These are phyloP conservation scores for Liparis tanakae DNA, from an alignment of 2,797 vertebrate genomes.

Conservation along the genomic window DNA sequence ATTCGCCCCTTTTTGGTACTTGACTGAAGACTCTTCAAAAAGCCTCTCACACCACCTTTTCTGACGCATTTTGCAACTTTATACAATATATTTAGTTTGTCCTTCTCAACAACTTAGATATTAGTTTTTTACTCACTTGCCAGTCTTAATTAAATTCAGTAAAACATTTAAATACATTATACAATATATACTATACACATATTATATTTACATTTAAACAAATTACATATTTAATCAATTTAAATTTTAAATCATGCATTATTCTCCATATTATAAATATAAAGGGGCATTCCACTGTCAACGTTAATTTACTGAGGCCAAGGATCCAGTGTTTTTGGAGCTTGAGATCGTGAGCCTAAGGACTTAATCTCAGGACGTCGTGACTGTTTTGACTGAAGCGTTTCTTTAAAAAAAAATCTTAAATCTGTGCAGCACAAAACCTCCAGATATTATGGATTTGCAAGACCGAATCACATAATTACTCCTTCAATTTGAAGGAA, in stretches of 20 bases:
- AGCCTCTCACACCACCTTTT: background rate
- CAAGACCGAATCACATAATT: background rate
- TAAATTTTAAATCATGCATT: background rate
- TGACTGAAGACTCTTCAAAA: constrained; percentile 16
- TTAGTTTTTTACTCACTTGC: background rate
- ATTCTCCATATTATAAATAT: background rate
- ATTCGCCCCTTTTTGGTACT: constrained; percentile 7
- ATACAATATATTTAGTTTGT: background rate
- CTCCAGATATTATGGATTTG: background rate
- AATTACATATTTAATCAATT: background rate
- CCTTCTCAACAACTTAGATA: background rate
- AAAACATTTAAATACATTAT: constrained; percentile 1
- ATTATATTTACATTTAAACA: background rate
- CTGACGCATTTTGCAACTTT: background rate
- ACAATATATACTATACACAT: no score
- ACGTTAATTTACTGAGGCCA: background rate
- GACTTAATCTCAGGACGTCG: background rate
- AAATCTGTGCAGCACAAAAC: background rate
- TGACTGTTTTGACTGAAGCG: no score
- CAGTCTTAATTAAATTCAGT: background rate
- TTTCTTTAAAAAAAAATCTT: no score
- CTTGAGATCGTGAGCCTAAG: no score
- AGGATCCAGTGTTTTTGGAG: background rate
- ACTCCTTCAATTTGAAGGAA: background rate
- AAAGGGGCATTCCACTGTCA: background rate